Percentiles rank a stretch among this genome's conserved stretches.
These are phyloP conservation scores for Mycteria americana DNA, from an alignment of 2,797 vertebrate species.

Conservation along the genomic window DNA sequence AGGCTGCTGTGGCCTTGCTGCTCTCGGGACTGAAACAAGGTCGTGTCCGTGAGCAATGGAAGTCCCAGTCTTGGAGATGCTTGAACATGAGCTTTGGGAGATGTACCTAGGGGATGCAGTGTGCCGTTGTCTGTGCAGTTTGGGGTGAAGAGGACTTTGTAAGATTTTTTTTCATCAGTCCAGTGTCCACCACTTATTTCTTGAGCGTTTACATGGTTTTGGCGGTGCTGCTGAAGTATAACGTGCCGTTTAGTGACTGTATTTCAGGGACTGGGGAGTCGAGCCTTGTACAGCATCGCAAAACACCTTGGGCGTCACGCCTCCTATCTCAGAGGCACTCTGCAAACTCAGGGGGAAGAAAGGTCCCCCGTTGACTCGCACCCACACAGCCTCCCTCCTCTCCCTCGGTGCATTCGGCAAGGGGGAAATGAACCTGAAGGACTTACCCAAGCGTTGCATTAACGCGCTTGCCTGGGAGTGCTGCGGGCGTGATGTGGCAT, in stretches of 20 bases:
- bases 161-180: background rate
- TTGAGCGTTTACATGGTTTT: background rate
- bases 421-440: background rate
- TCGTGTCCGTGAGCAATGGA: background rate
- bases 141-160: background rate
- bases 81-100: background rate
- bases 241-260: background rate
- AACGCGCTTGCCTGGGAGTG: background rate
- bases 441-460: background rate
- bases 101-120: too few species aligned
- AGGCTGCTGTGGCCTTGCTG: background rate
- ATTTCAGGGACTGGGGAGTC: fast-evolving
- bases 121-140: background rate
- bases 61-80: background rate
- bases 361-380: fast-evolving
- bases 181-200: background rate
- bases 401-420: fast-evolving
- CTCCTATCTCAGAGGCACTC: background rate
- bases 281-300: background rate
- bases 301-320: background rate
- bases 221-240: background rate
- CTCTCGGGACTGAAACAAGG: background rate
- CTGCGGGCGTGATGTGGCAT: background rate
- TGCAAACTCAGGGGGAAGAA: background rate
- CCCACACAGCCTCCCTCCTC: background rate